Evolutionary conservation across 2,113 vertebrate species (phyloP).

Genomic region (Amphilophus citrinellus): DNA sequence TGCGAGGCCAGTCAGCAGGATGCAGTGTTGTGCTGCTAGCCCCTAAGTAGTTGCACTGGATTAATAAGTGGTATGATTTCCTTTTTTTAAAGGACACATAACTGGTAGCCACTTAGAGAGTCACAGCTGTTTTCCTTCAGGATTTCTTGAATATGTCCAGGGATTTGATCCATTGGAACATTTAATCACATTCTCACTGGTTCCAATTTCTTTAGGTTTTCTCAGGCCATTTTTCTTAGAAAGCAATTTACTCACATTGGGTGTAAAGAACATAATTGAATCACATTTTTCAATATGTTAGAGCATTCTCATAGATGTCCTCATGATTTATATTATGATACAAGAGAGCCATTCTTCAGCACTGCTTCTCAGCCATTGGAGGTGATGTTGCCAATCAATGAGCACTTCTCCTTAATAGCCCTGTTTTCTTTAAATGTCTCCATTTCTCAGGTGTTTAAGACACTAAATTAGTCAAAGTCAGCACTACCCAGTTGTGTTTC

Average conservation of each 20-base stretch:
- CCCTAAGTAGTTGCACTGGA: not conserved
- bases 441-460: not conserved
- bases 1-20: not conserved
- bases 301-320: not conserved
- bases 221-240: not conserved
- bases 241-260: not conserved
- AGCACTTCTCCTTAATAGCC: not conserved
- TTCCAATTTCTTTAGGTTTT: not conserved
- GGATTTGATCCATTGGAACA: constrained; percentile 13
- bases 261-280: not conserved
- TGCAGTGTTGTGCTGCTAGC: not conserved
- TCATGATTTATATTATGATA: not conserved
- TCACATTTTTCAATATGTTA: not conserved
- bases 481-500: not conserved
- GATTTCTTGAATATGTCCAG: not conserved
- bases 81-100: not conserved
- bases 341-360: not conserved
- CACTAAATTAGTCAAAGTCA: not conserved
- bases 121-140: not conserved
- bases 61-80: not conserved
- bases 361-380: not conserved
- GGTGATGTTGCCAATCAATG: not conserved
- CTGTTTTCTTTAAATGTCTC: not conserved
- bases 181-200: not conserved
- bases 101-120: not conserved